A percentile compares a stretch with the other conserved stretches of the same genome.
phyloP scores from a whole-genome alignment of 53 echinoderm and acorn worm species.

The Henricia sp. region DNA sequence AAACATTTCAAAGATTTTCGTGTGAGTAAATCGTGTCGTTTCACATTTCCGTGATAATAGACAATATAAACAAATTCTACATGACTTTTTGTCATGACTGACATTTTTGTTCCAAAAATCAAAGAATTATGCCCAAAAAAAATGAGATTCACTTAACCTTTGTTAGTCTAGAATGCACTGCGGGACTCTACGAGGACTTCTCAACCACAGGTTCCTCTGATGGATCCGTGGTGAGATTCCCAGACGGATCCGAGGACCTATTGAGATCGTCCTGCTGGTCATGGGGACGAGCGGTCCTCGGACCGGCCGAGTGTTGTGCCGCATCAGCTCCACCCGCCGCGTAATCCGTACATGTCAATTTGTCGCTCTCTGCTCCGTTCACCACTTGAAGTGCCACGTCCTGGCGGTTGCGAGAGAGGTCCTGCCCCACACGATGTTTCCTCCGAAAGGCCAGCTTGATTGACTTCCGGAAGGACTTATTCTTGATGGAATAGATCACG shows the following conservation, averaged over 20 bases:
- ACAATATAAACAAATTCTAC: no score
- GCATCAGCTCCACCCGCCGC: background rate
- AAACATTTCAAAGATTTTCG: no score
- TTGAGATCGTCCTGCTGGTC: background rate
- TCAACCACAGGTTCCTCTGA: no score
- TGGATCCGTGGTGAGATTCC: background rate
- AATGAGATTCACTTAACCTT: no score
- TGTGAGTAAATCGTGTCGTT: no score
- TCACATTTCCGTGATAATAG: no score
- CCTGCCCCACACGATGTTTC: slow-evolving; percentile 54
- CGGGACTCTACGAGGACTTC: no score
- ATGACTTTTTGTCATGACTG: no score
- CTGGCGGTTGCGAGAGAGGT: slow-evolving; percentile 25
- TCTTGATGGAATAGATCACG: slow-evolving; percentile 81
- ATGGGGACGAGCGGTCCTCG: background rate
- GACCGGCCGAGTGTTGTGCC: background rate
- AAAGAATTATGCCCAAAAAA: no score
- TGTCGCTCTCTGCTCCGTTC: slow-evolving; percentile 30
- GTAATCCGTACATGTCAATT: slow-evolving; percentile 14
- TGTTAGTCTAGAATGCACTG: no score
- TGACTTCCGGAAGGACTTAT: slow-evolving; percentile 73
- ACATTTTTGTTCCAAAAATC: no score
- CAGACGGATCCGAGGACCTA: background rate
- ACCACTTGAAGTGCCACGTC: slow-evolving; percentile 26
- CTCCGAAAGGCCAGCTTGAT: slow-evolving; percentile 60